Percentiles rank a stretch among this genome's conserved stretches.
Conservation (phyloP, 2,888 invertebrate species). For the Cheilosia vulpina region DNA sequence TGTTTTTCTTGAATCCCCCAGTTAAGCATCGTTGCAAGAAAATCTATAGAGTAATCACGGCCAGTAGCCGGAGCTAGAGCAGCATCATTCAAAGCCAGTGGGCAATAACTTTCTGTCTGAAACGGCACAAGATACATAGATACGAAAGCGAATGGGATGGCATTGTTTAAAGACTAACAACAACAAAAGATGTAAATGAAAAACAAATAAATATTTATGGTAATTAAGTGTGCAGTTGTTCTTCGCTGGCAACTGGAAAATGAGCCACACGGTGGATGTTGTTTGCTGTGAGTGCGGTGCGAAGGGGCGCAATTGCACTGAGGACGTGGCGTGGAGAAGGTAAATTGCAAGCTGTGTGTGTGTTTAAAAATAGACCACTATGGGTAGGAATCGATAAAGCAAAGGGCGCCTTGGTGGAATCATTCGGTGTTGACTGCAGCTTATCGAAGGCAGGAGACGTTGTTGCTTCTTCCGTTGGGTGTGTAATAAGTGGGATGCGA, state of each 20-base stretch:
- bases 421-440: not conserved
- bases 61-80: not conserved
- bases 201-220: conserved; percentile 70
- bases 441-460: not conserved
- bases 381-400: not conserved
- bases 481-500: not conserved
- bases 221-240: conserved; percentile 67
- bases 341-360: not conserved
- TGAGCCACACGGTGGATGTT: conserved; percentile 2
- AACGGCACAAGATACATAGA: conserved; percentile 6
- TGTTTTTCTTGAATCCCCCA: not conserved
- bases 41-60: not conserved
- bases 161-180: conserved; percentile 37
- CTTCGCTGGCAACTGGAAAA: conserved; percentile 12
- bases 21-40: conserved; percentile 21
- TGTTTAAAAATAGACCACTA: not conserved
- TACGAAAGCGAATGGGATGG: not conserved
- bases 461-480: not conserved
- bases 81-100: conserved; percentile 15
- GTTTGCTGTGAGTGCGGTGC: not conserved
- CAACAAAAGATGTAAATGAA: conserved; percentile 57
- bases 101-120: conserved; percentile 13
- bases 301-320: not conserved
- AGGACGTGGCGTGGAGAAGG: not conserved
- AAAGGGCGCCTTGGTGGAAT: conserved; percentile 4